phyloP scores from a whole-genome alignment of 2,888 invertebrate species.

The Drosophila mulleri region DNA sequence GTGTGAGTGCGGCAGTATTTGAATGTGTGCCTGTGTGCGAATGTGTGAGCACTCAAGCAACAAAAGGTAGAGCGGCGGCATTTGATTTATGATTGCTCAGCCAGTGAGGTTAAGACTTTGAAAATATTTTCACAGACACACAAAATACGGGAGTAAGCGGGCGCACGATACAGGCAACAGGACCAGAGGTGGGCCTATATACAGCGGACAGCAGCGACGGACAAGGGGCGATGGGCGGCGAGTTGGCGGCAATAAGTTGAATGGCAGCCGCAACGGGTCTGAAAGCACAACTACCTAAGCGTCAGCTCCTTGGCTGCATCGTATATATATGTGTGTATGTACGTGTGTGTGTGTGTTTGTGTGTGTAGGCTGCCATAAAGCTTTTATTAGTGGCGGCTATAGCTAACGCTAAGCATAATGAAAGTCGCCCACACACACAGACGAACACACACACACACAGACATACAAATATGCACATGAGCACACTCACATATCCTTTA shows the following conservation, averaged over 20 bases:
- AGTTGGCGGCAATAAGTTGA: not conserved
- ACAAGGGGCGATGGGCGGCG: not conserved
- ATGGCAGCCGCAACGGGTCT: conserved; percentile 40
- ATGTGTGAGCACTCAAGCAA: conserved; percentile 68
- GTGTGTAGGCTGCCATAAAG: conserved; percentile 50
- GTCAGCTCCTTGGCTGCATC: conserved; percentile 37
- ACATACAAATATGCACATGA: not conserved
- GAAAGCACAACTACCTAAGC: conserved; percentile 35
- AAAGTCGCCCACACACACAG: conserved; percentile 22
- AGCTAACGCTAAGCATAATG: conserved; percentile 49
- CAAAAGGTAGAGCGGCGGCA: conserved; percentile 76
- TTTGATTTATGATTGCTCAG: conserved; percentile 80
- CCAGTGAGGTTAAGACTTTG: conserved; percentile 78
- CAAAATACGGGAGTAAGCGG: conserved; percentile 51
- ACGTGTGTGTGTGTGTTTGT: too few species aligned
- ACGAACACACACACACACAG: conserved; percentile 1
- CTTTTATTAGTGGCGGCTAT: conserved; percentile 66
- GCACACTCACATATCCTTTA: conserved; percentile 8
- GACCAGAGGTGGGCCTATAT: conserved; percentile 19
- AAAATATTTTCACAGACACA: conserved; percentile 77
- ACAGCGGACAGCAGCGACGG: not conserved
- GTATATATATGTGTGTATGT: not conserved
- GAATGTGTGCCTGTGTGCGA: conserved; percentile 27
- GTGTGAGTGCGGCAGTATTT: conserved; percentile 13
- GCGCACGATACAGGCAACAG: conserved; percentile 13